A percentile compares a stretch with the other conserved stretches of the same genome.
These are phyloP conservation scores for Pteruthius melanotis DNA, from an alignment of 2,113 vertebrate genomes.

Conservation along the genomic window DNA sequence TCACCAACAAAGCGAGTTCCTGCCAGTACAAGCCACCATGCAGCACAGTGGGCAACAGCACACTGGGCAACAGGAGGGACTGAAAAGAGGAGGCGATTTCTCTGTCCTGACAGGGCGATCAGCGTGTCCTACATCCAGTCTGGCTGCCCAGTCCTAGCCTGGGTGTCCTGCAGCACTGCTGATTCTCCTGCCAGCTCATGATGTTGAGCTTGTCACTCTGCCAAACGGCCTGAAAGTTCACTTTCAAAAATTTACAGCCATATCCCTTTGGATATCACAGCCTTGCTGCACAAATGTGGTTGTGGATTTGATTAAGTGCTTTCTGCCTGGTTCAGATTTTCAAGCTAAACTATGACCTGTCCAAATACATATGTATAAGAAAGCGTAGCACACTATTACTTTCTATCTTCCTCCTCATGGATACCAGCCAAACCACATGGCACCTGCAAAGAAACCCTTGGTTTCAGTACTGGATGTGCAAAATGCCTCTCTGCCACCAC, in stretches of 20 bases:
- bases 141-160: accelerated
- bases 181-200: accelerated
- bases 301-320: not conserved
- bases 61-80: not conserved
- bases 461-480: not conserved
- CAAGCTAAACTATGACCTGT: not conserved
- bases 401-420: not conserved
- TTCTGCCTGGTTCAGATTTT: not conserved
- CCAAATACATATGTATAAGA: not conserved
- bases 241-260: not conserved
- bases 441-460: not conserved
- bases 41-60: not conserved
- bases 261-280: not conserved
- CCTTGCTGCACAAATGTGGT: not conserved
- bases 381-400: not conserved
- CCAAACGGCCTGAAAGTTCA: not conserved
- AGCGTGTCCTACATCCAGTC: not conserved
- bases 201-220: not conserved
- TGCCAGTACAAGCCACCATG: not conserved
- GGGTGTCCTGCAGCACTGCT: not conserved
- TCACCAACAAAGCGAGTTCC: not conserved
- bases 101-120: accelerated
- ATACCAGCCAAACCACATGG: not conserved
- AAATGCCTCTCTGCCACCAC: not conserved
- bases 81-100: not conserved